phyloP scores from a whole-genome alignment of 2,888 invertebrate genomes.

The Nineta flava region DNA sequence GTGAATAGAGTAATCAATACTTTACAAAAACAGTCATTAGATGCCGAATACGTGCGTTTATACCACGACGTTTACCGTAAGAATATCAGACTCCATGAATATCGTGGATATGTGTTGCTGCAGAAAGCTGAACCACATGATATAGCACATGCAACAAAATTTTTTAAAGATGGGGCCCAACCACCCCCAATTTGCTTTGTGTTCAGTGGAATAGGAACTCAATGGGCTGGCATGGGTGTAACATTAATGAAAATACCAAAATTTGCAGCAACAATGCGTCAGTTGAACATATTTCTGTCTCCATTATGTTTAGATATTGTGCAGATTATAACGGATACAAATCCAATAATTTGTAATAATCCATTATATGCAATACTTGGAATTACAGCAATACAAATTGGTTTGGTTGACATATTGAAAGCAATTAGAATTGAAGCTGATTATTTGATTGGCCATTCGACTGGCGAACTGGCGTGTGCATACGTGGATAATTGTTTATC shows the following conservation, averaged over 20 bases:
- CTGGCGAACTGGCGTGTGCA: conserved; percentile 88
- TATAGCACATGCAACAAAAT: conserved; percentile 40
- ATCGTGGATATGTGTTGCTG: conserved; percentile 55
- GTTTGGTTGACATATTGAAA: conserved; percentile 44
- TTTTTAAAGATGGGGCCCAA: conserved; percentile 21
- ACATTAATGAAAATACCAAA: conserved; percentile 47
- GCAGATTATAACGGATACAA: conserved; percentile 38
- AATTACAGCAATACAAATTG: conserved; percentile 55
- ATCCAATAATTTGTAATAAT: conserved; percentile 15
- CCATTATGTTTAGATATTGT: conserved; percentile 45
- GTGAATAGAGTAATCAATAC: conserved; percentile 43
- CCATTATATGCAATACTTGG: conserved; percentile 31
- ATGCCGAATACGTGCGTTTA: conserved; percentile 41
- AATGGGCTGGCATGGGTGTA: conserved; percentile 53
- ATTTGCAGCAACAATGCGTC: conserved; percentile 45
- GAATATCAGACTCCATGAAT: conserved; percentile 46
- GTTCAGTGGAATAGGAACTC: conserved; percentile 61
- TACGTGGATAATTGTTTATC: conserved; percentile 89
- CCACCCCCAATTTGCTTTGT: conserved; percentile 42
- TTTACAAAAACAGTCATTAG: conserved; percentile 39
- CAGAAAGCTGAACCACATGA: conserved; percentile 29
- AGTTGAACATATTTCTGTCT: conserved; percentile 36
- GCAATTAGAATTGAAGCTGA: conserved; percentile 47
- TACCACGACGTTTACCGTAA: conserved; percentile 34
- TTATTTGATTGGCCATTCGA: conserved; percentile 75